Base-by-base conservation (phyloP, 2,888 invertebrate species). In the Tinea semifulvella region DNA sequence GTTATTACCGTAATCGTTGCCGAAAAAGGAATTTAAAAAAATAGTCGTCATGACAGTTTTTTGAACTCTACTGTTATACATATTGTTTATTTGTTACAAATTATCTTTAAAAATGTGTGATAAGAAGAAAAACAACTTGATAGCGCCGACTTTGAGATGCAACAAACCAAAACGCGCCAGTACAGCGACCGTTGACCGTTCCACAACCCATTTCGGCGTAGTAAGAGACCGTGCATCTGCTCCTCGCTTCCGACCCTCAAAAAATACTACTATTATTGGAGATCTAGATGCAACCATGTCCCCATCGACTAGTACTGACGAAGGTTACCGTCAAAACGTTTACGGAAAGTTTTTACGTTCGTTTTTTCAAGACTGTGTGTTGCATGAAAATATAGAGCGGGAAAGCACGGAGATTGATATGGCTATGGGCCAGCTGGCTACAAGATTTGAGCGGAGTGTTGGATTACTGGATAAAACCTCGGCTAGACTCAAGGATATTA, bases 381-480 rank as follows among this genome's bases (percentile, higher is more conserved):
- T 74, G 0, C 73, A 77, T 2, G 77, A 77, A 8, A 76, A 76
- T 50, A 67, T 77, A 13, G 62, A 69, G 1, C 49, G 68, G 0
- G 79, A 79, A 28, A 69, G 73, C 39, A 72, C 68, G 0, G 55
- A 67, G 3, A 61, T 79, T 46, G 82, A 82, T n/a, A 52, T 72
- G 0, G 76, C 82, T 45, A 71, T 84, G 65, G 57, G 69, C 0
- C 65, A 68, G 31, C 46, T 84, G 8, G 72, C 74, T 1, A 72
- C 76, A 28, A 62, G 81, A 11, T 75, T 84, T 36, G 66, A 74
- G 49, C 65, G 75, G 46, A 79, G 79, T 0, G 63, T 72, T 48
- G 63, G 72, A 14, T 62, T 77, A 43, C 53, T 82, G 3, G 74
- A 82, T 40, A 74, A 74, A 53, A 80, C 83, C 1, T 77, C 69